Conservation (phyloP, 1,140 invertebrate genomes). For the Drosophila sp. region DNA sequence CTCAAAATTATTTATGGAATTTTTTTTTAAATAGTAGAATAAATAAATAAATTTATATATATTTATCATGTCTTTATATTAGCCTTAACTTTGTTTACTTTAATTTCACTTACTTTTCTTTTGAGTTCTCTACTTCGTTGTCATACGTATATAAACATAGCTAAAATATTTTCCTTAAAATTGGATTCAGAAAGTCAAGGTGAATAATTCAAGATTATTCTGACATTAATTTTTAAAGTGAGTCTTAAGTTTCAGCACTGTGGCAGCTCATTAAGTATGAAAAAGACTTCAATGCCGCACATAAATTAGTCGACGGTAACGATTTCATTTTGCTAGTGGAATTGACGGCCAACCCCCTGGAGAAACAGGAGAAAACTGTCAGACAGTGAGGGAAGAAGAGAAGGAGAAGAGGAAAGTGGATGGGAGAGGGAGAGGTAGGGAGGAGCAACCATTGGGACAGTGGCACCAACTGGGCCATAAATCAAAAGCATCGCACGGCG, state of each 20-base stretch:
- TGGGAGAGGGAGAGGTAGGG: neutral
- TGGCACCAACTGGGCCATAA: slow-evolving; percentile 65
- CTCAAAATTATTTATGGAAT: no score
- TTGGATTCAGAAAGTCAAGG: no score
- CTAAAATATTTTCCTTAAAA: no score
- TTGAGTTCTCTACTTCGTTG: no score
- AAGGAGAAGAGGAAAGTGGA: neutral
- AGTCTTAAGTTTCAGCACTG: slow-evolving; percentile 7
- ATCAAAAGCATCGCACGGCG: slow-evolving; percentile 76
- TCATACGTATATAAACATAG: no score
- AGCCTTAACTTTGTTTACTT: no score
- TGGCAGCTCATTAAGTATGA: slow-evolving; percentile 38
- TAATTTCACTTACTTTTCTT: no score
- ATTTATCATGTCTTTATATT: no score
- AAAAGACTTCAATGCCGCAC: slow-evolving; percentile 47
- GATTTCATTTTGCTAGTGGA: slow-evolving; percentile 78
- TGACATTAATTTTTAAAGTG: neutral
- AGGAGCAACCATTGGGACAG: neutral
- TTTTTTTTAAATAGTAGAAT: no score
- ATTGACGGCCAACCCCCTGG: slow-evolving; percentile 61
- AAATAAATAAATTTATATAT: no score
- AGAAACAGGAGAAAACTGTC: neutral
- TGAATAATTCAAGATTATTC: no score
- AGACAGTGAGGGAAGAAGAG: neutral
- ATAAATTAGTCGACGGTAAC: slow-evolving; percentile 74